Evolutionary conservation across 2,113 vertebrate genomes (phyloP), one percentile per base, ranked within the genome.

Genomic region (Nestor notabilis): DNA sequence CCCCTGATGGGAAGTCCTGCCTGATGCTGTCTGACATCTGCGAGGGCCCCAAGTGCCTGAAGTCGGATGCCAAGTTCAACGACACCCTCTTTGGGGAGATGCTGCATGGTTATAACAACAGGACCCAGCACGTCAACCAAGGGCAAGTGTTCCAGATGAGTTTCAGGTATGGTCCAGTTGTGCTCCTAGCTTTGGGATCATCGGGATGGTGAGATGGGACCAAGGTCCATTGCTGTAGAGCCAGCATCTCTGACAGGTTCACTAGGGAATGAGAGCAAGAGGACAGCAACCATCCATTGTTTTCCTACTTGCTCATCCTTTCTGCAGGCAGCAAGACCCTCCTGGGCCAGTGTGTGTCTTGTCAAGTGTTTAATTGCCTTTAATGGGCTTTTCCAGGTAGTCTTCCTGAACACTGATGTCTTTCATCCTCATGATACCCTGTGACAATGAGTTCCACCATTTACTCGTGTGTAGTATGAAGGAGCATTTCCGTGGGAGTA

Each of bases 131-230:
- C 19, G 98, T 99, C 97, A 99, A 99, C 98, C 98, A 99, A 96
- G 99, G 99, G 31, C 99, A 99, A 97, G 99, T 99, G 91, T 99
- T 99, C 98, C 99, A 99, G 97, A 99, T 99, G 99, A 99, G 99
- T 29, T 99, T 99, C 98, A 98, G 99, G 99, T 99, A 98, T 66
- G 44, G 46, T 21, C 46, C 11, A 4, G 29, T 64, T 87, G 86
- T 90, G 74, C 61, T 71, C 17, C 37, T 29, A 0, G 6, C 11
- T 69, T 52, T 28, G 76, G 76, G 55, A 64, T n/a, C 13, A 3
- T 24, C 1, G 3, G 52, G 68, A 19, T 58, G 94, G 29, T 17
- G 69, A 49, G 70, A 20, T 20, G 60, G 66, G 46, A 47, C 46
- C 1, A 4, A 81, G 37, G 11, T 28, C 13, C 0, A 0, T 17